Base-by-base conservation (phyloP, 2,888 invertebrate genomes). In the Drosophila gaucha region DNA sequence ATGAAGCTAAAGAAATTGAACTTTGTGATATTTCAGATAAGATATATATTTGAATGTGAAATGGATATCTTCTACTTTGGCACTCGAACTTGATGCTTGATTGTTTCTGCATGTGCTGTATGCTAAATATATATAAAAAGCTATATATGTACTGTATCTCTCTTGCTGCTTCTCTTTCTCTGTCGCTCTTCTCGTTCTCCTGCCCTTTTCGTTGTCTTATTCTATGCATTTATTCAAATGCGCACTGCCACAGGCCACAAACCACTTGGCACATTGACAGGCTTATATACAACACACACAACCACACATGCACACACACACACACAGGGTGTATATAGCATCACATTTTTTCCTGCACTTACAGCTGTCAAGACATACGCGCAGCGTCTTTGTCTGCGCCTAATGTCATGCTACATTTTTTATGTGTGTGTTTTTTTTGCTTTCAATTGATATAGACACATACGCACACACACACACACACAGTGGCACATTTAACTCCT, bases 371-470 rank as follows among this genome's bases (percentile, higher is more conserved):
- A 65, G 74, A 50, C 63, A 38, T 35, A 36, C 46, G 59, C 71
- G 50, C 2, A 52, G 69, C 74, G 8, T 74, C 74, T 66, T 73
- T 69, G 69, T 55, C 63, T 64, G 72, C 69, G 67, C 74, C 77
- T 77, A 66, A 77, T 79, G 67, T 64, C 67, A 74, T 38, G 67
- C 74, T 65, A 70, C 67, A 64, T 66, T 65, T 69, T 60, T 20
- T 28, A 8, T 38, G 24, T 41, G 9, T 20, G 24, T 30, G 18
- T n/a, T 24, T 39, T 20, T 51, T 14, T 26, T 26, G 22, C 22
- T 28, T 47, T 51, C 49, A 66, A 74, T 72, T 55, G 72, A 66
- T 60, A 60, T 50, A 54, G 46, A 28, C 51, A 54, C 50, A 47
- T 35, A 16, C 57, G 8, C 26, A 20, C 26, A 18, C 39, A 22